Base-by-base conservation (phyloP, 2,888 invertebrate species). In the Eristalis tenax region DNA sequence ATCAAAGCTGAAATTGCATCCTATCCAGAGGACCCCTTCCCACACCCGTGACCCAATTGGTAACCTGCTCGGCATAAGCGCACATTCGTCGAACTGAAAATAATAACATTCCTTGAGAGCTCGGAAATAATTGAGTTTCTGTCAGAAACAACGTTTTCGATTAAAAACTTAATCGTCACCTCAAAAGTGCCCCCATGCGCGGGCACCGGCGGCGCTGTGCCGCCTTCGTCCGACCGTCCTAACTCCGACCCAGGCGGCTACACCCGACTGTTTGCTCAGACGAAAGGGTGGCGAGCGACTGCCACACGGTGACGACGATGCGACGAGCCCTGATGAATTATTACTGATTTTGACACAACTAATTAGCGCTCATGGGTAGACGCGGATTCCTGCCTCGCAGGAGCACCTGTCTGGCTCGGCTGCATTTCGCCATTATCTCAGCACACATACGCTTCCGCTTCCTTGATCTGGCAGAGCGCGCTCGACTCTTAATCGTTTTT, bases 341-440 rank as follows among this genome's bases (percentile, higher is more conserved):
- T 77, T 84, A 74, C 88, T 88, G 88, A 88, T 84, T 88, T 88
- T 88, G 84, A 88, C 88, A 88, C 80, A 88, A 88, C 84, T 88
- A 88, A 88, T 88, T 88, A 88, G 76, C 83, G 73, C 83, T 77
- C 77, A 40, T 73, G 69, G 66, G 76, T 10, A 71, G 63, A 76
- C 65, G 79, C 56, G 59, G 26, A 22, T 13, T 13, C 26, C 6
- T 11, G 10, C 23, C 59, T 23, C 32, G 64, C 43, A 43, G 38
- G 11, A 65, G 63, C 75, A 83, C 83, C 79, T 71, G 70, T 3
- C 28, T 2, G 65, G 40, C 50, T 50, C 59, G 23, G 23, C 40
- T 38, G 43, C 65, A 38, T 43, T 63, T 43, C 68, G 78, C 69
- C 61, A 65, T 38, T 82, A 74, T 86, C 82, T 82, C 69, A 59